phyloP scores from a whole-genome alignment of 1,140 invertebrate genomes.

The Colletes gigas region DNA sequence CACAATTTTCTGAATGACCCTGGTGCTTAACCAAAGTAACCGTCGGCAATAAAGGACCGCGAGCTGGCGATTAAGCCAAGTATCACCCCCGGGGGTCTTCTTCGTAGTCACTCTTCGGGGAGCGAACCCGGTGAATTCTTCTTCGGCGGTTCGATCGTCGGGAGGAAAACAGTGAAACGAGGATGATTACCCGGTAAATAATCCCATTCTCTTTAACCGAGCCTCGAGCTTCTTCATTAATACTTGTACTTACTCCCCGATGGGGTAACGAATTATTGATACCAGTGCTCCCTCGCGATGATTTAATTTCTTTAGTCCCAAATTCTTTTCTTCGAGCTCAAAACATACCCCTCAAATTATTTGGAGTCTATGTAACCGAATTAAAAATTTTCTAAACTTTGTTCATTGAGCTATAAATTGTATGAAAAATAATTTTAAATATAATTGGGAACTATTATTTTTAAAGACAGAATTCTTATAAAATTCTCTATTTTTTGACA shows the following conservation, averaged over 20 bases:
- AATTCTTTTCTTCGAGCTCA: too few species aligned
- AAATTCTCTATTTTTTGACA: too few species aligned
- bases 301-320: too few species aligned
- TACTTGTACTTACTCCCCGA: neutral
- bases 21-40: slow-evolving; percentile 76
- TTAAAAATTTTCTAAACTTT: too few species aligned
- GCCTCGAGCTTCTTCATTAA: neutral
- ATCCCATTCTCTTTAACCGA: neutral
- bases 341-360: too few species aligned
- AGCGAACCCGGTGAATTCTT: slow-evolving; percentile 34
- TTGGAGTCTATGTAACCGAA: too few species aligned
- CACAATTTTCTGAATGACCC: slow-evolving; percentile 80
- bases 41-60: slow-evolving; percentile 71
- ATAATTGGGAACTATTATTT: too few species aligned
- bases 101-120: slow-evolving; percentile 43
- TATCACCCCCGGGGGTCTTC: slow-evolving; percentile 60
- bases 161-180: slow-evolving; percentile 26
- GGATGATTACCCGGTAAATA: slow-evolving; percentile 17
- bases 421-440: too few species aligned
- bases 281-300: neutral
- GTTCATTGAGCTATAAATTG: too few species aligned
- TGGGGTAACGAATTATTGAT: too few species aligned
- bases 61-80: slow-evolving; percentile 67
- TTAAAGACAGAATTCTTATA: too few species aligned
- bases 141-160: slow-evolving; percentile 35